A percentile compares a stretch with the other conserved stretches of the same genome.
These are phyloP conservation scores for Drosophila mayri DNA, from an alignment of 1,140 invertebrate genomes.

Conservation along the genomic window DNA sequence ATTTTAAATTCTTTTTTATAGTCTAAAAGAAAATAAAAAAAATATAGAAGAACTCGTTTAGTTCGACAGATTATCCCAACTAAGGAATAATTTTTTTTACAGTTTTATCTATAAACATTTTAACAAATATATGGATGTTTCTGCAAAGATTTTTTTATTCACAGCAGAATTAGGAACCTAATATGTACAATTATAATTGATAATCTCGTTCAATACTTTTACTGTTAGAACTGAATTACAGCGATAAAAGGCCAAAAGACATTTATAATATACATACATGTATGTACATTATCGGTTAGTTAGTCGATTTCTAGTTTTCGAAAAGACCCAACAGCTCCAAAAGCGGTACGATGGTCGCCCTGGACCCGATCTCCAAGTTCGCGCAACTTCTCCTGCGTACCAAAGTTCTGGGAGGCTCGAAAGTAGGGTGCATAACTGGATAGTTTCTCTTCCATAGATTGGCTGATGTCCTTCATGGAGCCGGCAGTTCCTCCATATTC, in stretches of 20 bases:
- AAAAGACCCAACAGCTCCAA: slow-evolving; percentile 87
- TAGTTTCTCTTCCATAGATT: slow-evolving; percentile 86
- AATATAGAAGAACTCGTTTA: background rate
- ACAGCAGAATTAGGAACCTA: background rate
- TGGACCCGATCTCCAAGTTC: slow-evolving; percentile 81
- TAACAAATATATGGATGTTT: background rate
- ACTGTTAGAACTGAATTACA: background rate
- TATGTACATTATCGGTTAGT: background rate
- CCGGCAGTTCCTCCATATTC: slow-evolving; percentile 87
- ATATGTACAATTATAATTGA: background rate
- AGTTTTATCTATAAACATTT: background rate
- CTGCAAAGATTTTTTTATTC: background rate
- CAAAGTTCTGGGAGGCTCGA: slow-evolving; percentile 85
- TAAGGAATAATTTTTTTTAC: background rate
- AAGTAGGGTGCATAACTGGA: slow-evolving; percentile 85
- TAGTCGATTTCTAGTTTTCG: slow-evolving; percentile 83
- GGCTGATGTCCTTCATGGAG: slow-evolving; percentile 84
- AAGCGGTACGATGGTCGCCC: slow-evolving; percentile 85
- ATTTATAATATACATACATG: too few species aligned
- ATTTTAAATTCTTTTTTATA: too few species aligned
- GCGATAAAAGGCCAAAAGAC: background rate
- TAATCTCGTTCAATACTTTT: background rate
- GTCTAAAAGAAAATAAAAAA: too few species aligned
- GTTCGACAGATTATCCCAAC: background rate
- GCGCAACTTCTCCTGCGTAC: slow-evolving; percentile 87